These are phyloP conservation scores for Mustelus asterias DNA, from an alignment of 2,113 vertebrate genomes.

Conservation along the genomic window DNA sequence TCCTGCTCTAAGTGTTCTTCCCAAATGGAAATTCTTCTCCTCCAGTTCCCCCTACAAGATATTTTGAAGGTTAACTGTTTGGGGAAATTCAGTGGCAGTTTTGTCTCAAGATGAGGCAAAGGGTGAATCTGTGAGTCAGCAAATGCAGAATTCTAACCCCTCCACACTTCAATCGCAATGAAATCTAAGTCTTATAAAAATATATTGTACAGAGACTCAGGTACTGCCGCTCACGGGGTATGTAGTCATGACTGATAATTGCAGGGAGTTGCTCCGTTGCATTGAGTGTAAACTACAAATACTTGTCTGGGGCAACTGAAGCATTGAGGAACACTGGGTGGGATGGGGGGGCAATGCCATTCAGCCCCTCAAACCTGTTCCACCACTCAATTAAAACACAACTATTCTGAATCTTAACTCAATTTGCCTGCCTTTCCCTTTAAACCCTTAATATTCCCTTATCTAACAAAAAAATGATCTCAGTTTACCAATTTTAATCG, in stretches of 20 bases:
- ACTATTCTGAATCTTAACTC: neutral
- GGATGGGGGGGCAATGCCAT: no score
- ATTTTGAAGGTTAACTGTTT: neutral
- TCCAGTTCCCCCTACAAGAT: neutral
- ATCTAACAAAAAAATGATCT: neutral
- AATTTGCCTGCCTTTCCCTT: neutral
- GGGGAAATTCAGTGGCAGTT: neutral
- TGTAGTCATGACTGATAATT: neutral
- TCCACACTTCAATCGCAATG: neutral
- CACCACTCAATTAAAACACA: neutral
- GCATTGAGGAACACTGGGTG: neutral
- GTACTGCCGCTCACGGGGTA: neutral
- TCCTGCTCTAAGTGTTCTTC: neutral
- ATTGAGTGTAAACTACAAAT: neutral
- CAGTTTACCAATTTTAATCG: neutral
- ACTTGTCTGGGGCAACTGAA: neutral
- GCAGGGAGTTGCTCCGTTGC: neutral
- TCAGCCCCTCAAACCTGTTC: neutral
- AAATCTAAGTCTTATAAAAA: neutral
- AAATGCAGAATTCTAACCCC: neutral
- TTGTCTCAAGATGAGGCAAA: neutral
- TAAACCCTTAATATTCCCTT: neutral
- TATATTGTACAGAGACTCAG: neutral
- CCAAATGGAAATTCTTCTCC: neutral
- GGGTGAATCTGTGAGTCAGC: neutral